phyloP scores from a whole-genome alignment of 2,888 invertebrate genomes.

The Troilus luridus region DNA sequence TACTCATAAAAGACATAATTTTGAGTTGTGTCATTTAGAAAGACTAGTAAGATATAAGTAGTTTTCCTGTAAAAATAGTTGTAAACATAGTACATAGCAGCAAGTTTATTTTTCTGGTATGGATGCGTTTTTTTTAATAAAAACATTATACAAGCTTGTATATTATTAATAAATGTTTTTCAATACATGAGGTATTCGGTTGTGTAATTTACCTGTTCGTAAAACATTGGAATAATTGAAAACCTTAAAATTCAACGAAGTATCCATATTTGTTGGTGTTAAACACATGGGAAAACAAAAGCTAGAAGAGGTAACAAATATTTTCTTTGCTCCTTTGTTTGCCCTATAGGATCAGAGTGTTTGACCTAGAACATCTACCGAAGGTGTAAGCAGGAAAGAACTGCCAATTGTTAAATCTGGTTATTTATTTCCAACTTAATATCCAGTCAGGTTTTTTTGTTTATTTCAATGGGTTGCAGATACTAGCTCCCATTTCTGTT shows the following conservation, averaged over 20 bases:
- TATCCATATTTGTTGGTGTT: neutral
- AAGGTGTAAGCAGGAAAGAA: neutral
- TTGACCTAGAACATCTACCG: neutral
- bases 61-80: too few relatives aligned
- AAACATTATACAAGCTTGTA: too few relatives aligned
- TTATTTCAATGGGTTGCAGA: neutral
- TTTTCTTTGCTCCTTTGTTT: neutral
- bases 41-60: too few relatives aligned
- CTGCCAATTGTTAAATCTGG: neutral
- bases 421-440: slow-evolving; percentile 1
- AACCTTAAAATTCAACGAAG: neutral
- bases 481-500: too few relatives aligned
- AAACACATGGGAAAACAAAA: neutral
- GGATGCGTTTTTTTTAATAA: too few relatives aligned
- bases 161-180: too few relatives aligned
- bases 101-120: too few relatives aligned
- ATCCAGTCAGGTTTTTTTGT: neutral
- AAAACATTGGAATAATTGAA: neutral
- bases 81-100: too few relatives aligned
- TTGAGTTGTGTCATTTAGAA: too few relatives aligned
- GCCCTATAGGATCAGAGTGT: neutral
- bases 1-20: too few relatives aligned
- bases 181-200: too few relatives aligned
- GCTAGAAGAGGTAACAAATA: neutral
- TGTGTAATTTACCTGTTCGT: too few relatives aligned